phyloP scores from a whole-genome alignment of 2,797 vertebrate species.

The Cyclopterus lumpus region DNA sequence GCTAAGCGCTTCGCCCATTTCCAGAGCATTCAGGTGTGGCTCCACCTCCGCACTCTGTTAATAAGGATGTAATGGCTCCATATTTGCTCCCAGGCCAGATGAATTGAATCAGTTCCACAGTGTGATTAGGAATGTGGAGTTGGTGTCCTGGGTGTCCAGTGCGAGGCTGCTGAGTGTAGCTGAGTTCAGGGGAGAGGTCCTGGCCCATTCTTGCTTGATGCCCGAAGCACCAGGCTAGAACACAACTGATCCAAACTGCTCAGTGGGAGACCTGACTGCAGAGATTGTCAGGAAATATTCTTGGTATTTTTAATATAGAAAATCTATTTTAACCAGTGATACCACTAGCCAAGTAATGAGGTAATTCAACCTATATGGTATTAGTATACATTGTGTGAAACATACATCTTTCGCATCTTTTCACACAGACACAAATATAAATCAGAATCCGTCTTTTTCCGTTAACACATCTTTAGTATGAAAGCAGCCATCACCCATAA shows the following conservation, averaged over 20 bases:
- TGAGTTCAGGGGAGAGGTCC: conserved; percentile 12
- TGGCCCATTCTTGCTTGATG: not conserved
- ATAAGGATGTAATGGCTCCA: conserved; percentile 75
- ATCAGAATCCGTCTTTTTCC: conserved; percentile 8
- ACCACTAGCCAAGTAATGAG: conserved; percentile 18
- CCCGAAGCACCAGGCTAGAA: conserved; percentile 39
- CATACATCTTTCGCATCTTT: conserved; percentile 42
- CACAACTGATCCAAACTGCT: conserved; percentile 49
- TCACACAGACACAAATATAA: conserved; percentile 30
- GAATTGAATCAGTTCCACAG: conserved; percentile 78
- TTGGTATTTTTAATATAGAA: conserved; percentile 26
- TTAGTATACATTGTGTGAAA: conserved; percentile 37
- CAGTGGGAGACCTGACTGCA: conserved; percentile 26
- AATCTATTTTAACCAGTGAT: conserved; percentile 37
- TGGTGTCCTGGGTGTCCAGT: conserved; percentile 33
- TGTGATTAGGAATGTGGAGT: conserved; percentile 65
- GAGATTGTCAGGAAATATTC: conserved; percentile 28
- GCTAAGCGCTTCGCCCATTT: conserved; percentile 62
- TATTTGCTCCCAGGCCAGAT: conserved; percentile 73
- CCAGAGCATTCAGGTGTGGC: conserved; percentile 78
- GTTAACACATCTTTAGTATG: conserved; percentile 4
- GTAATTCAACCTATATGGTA: conserved; percentile 43
- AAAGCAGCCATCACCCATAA: conserved; percentile 52
- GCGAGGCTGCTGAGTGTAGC: conserved; percentile 9
- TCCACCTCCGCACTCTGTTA: conserved; percentile 73